phyloP scores from a whole-genome alignment of 2,797 vertebrate genomes.

The Gephyroberyx darwinii region DNA sequence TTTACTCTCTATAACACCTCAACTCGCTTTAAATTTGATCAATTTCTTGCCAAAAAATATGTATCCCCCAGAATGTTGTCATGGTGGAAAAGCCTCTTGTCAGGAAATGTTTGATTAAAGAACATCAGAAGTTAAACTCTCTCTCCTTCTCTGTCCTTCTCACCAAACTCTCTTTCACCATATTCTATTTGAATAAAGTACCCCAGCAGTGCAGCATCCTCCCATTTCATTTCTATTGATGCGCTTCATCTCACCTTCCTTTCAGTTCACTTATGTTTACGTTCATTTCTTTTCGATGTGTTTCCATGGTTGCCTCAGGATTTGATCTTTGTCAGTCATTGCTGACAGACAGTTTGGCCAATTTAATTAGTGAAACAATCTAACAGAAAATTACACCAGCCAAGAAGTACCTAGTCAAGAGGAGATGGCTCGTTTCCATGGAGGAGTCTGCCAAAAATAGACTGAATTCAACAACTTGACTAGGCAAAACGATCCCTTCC shows the following conservation, averaged over 20 bases:
- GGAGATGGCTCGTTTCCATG: background rate
- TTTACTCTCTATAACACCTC: constrained; percentile 16
- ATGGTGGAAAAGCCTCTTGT: no score
- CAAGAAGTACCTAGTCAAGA: background rate
- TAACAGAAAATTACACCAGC: background rate
- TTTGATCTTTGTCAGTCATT: no score
- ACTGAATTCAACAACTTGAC: background rate
- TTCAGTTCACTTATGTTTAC: background rate
- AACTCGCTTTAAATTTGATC: no score
- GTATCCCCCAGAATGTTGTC: no score
- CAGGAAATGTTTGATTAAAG: no score
- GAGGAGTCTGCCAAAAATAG: background rate
- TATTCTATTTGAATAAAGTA: background rate
- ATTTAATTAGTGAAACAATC: background rate
- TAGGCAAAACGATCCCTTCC: background rate
- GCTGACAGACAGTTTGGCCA: no score
- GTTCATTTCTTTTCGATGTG: no score
- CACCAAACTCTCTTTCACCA: background rate
- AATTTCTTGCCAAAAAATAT: no score
- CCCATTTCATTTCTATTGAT: constrained; percentile 14
- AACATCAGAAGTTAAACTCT: no score
- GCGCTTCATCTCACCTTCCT: constrained; percentile 11
- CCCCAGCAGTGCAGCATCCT: background rate
- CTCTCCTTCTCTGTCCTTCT: background rate
- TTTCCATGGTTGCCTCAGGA: no score